phyloP scores from a whole-genome alignment of 2,797 vertebrate genomes.

The Galago senegalensis region DNA sequence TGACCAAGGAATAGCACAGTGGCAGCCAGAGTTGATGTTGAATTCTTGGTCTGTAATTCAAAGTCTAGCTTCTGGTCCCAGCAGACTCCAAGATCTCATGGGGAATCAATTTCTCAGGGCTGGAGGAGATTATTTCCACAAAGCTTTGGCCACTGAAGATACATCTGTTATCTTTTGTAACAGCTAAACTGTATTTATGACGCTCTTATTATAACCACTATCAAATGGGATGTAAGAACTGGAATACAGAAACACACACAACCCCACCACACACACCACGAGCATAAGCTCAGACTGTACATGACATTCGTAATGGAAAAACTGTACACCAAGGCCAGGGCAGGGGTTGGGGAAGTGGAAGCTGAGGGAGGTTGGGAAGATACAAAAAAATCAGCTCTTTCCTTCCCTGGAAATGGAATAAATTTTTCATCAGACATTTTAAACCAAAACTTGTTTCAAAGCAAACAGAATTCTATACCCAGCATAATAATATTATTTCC shows the following conservation, averaged over 20 bases:
- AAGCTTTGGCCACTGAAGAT: not conserved
- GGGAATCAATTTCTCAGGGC: not conserved
- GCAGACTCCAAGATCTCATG: not conserved
- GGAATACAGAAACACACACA: not conserved
- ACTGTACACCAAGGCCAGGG: not conserved
- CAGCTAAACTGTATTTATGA: not conserved
- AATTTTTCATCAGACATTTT: constrained; percentile 36
- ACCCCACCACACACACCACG: too few relatives aligned
- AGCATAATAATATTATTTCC: not conserved
- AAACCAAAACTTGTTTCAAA: constrained; percentile 62
- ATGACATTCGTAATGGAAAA: not conserved
- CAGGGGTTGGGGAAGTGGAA: rapidly evolving
- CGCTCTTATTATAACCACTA: not conserved
- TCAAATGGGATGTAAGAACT: not conserved
- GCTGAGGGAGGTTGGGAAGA: not conserved
- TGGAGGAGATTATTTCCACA: not conserved
- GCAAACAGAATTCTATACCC: constrained; percentile 44
- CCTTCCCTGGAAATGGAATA: constrained; percentile 32
- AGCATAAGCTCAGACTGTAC: not conserved
- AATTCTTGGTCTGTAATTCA: not conserved
- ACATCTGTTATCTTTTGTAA: constrained; percentile 4
- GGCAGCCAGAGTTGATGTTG: not conserved
- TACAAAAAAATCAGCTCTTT: constrained; percentile 6
- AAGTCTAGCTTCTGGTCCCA: not conserved
- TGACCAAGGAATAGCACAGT: not conserved